Evolutionary conservation across 2,797 vertebrate species (phyloP).

Genomic region (Xyrichtys novacula): DNA sequence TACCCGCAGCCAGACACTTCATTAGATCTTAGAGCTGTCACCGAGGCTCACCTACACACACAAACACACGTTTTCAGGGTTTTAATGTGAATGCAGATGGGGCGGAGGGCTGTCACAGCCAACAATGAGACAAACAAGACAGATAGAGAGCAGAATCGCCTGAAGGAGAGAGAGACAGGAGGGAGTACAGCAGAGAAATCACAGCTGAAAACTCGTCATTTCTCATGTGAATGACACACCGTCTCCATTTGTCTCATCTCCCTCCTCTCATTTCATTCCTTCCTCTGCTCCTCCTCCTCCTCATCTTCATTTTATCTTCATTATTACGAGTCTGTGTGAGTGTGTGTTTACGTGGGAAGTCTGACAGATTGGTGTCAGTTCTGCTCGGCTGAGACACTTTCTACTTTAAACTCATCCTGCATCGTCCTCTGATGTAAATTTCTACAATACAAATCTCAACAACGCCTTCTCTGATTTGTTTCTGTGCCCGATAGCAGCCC

Average conservation of each 20-base stretch:
- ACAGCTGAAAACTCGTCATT: constrained; percentile 45
- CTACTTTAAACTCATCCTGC: constrained; percentile 24
- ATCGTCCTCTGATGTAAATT: constrained; percentile 51
- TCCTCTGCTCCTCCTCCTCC: constrained; percentile 33
- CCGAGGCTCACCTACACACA: constrained; percentile 25
- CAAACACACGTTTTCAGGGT: constrained; percentile 5
- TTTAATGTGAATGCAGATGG: constrained; percentile 25
- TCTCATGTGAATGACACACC: constrained; percentile 57
- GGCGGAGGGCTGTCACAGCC: constrained; percentile 31
- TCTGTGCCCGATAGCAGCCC: constrained; percentile 4
- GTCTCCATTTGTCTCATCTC: constrained; percentile 46
- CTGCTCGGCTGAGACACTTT: constrained; percentile 59
- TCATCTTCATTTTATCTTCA: constrained; percentile 61
- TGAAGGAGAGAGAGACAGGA: constrained; percentile 18
- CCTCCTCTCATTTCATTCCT: constrained; percentile 40
- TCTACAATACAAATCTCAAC: constrained; percentile 1
- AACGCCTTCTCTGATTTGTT: constrained; percentile 22
- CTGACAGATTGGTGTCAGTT: constrained; percentile 79
- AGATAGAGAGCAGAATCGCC: constrained; percentile 39
- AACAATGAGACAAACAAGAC: constrained; percentile 57
- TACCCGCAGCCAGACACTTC: constrained; percentile 34
- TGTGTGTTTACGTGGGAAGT: constrained; percentile 33
- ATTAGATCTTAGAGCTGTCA: constrained; percentile 51
- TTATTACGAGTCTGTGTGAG: constrained; percentile 39
- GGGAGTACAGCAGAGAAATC: constrained; percentile 20